These are phyloP conservation scores for Crossocerus cetratus DNA, from an alignment of 2,888 invertebrate genomes.

Conservation along the genomic window DNA sequence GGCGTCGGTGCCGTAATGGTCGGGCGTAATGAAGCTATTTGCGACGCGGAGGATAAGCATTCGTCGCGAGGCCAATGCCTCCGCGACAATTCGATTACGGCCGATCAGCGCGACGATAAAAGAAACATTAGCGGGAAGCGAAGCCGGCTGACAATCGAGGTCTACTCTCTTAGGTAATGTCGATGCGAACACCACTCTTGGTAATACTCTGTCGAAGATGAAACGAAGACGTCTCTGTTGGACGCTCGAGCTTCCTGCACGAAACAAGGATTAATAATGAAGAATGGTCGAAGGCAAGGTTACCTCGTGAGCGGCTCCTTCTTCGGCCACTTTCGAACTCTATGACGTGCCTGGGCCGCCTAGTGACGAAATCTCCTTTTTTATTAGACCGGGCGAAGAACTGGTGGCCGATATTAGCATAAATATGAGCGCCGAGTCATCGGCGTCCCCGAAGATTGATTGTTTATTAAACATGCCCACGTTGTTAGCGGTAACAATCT, in stretches of 20 bases:
- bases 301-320: too few relatives aligned
- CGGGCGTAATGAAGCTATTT: conserved; percentile 35
- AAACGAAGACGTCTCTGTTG: too few relatives aligned
- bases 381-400: neutral
- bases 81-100: conserved; percentile 15
- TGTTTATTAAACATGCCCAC: conserved; percentile 36
- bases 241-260: too few relatives aligned
- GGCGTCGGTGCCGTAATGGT: conserved; percentile 15
- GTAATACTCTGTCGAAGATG: too few relatives aligned
- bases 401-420: conserved; percentile 2
- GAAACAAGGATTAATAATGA: too few relatives aligned
- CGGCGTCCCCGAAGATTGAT: conserved; percentile 17
- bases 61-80: neutral
- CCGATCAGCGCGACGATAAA: conserved; percentile 45
- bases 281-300: too few relatives aligned
- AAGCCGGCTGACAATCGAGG: neutral
- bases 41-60: conserved; percentile 32
- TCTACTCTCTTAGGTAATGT: too few relatives aligned
- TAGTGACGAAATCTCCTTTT: neutral
- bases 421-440: neutral
- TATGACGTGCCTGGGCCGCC: neutral
- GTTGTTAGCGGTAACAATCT: conserved; percentile 38
- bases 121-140: conserved; percentile 21
- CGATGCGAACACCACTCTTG: too few relatives aligned
- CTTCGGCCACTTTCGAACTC: too few relatives aligned